Percentiles rank a stretch among this genome's conserved stretches.
phyloP scores from a whole-genome alignment of 2,888 invertebrate genomes.

The Meandrusa payeni region DNA sequence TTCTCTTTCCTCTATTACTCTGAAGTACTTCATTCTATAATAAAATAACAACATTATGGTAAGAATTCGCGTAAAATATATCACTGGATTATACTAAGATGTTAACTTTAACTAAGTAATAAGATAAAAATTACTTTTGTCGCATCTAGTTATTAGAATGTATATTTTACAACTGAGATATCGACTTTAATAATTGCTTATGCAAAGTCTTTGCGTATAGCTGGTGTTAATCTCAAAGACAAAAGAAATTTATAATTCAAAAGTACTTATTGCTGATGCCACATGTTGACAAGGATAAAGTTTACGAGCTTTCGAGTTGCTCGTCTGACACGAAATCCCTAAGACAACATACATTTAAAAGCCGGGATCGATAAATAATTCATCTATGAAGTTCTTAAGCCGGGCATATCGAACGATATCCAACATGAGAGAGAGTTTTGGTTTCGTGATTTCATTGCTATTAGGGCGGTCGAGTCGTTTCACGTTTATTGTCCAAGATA shows the following conservation, averaged over 20 bases:
- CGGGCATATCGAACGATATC: constrained; percentile 39
- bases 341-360: constrained; percentile 22
- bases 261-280: constrained; percentile 8
- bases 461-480: constrained; percentile 73
- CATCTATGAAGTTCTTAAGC: constrained; percentile 41
- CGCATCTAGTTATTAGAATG: no score
- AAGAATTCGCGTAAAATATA: neutral
- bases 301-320: constrained; percentile 14
- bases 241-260: constrained; percentile 18
- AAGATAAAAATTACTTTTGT: no score
- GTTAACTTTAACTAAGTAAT: no score
- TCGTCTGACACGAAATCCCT: constrained; percentile 11
- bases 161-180: no score
- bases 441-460: constrained; percentile 81
- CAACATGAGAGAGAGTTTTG: constrained; percentile 71
- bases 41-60: constrained; percentile 2
- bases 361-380: constrained; percentile 25
- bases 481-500: constrained; percentile 80
- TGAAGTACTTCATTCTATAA: neutral
- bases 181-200: constrained; percentile 1
- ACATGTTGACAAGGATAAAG: constrained; percentile 19
- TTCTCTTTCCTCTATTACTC: constrained; percentile 9
- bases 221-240: constrained; percentile 9
- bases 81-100: neutral
- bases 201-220: constrained; percentile 4